These are phyloP conservation scores for Chionodraco myersi DNA, from an alignment of 2,113 vertebrate species.

Conservation along the genomic window DNA sequence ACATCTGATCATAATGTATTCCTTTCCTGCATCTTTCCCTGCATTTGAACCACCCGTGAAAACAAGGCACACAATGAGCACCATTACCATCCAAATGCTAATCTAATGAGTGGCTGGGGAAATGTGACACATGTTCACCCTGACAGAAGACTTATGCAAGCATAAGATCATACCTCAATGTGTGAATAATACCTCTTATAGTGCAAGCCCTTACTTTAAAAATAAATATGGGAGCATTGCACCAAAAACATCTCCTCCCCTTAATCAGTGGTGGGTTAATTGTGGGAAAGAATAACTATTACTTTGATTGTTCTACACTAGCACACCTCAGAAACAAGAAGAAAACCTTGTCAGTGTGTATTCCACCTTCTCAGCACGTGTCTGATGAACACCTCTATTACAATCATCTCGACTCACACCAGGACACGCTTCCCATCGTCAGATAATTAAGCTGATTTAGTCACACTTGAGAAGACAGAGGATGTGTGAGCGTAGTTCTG, in stretches of 20 bases:
- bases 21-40: not conserved
- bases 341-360: constrained; percentile 34
- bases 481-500: constrained; percentile 24
- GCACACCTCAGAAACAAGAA: constrained; percentile 32
- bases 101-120: too few species aligned
- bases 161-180: not conserved
- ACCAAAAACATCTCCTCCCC: not conserved
- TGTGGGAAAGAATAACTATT: constrained; percentile 33
- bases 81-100: too few species aligned
- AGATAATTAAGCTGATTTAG: constrained; percentile 67
- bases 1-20: not conserved
- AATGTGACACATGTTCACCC: too few species aligned
- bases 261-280: constrained; percentile 12
- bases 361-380: constrained; percentile 64
- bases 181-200: constrained; percentile 13
- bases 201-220: not conserved
- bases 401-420: constrained; percentile 69
- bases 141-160: constrained; percentile 8
- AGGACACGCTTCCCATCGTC: constrained; percentile 20
- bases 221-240: constrained; percentile 18
- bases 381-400: constrained; percentile 75
- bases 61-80: too few species aligned
- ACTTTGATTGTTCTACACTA: constrained; percentile 17
- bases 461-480: constrained; percentile 52
- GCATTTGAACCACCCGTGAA: constrained; percentile 1